Evolutionary conservation across 23 tunicate genomes (phyloP), one percentile per base, ranked within the genome.

Genomic region (Halocynthia roretzi): DNA sequence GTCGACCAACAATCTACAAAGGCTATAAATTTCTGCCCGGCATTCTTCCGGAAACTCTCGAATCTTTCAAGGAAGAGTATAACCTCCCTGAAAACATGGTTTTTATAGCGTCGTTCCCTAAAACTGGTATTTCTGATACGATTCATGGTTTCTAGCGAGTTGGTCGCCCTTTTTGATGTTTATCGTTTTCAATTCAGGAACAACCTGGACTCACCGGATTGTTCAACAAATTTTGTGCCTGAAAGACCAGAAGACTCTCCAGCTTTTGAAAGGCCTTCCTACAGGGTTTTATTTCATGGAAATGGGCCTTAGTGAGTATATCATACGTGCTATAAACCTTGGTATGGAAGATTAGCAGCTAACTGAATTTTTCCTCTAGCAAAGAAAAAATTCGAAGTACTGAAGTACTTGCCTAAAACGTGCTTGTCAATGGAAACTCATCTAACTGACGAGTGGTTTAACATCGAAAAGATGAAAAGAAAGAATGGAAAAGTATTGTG

Each of bases 151-250:
- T n/a, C n/a, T n/a, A n/a, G n/a, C n/a, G n/a, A n/a, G n/a, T n/a
- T n/a, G n/a, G n/a, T n/a, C n/a, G n/a, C n/a, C n/a, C n/a, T n/a
- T n/a, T n/a, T n/a, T n/a, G n/a, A n/a, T n/a, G n/a, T n/a, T n/a
- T n/a, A n/a, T n/a, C n/a, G n/a, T n/a, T n/a, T n/a, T n/a, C n/a
- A n/a, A n/a, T n/a, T n/a, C 66, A 80, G 76, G 83, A 21, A 80
- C 83, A 6, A 68, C 69, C 49, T 80, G 83, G 76, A 17, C 83
- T 7, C 15, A n/a, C 6, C 76, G 70, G 56, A 67, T 80, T 53
- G 31, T 80, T 10, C 76, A 67, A 15, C 83, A 80, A 19, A 70
- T 80, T 51, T 56, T 80, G 14, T 80, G 55, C 56, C 64, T n/a
- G n/a, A n/a, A 17, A 6, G 66, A 70, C n/a, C 17, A 54, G 49